Base-by-base conservation (phyloP, 1,140 invertebrate genomes). In the Drosophila tani region DNA sequence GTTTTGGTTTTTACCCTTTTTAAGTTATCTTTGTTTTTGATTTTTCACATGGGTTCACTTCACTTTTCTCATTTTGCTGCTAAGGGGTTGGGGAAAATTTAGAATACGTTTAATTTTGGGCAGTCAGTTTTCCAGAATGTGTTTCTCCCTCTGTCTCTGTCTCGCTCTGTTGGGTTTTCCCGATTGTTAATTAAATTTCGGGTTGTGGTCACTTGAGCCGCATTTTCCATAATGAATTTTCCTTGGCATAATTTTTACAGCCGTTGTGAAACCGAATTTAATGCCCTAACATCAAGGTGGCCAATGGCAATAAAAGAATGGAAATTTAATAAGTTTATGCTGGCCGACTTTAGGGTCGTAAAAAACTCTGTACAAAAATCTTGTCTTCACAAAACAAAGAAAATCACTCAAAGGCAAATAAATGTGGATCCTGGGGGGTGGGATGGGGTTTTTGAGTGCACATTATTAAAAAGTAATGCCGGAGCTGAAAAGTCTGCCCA, bases 381-480 rank as follows among this genome's bases (percentile, higher is more conserved):
- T 35, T 73, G 67, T 70, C 67, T 70, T 50, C 9, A 15, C 14
- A 68, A 84, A 85, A 87, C 79, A 87, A 87, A 83, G 67, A 77
- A 88, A 87, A 84, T 88, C 84, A 87, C 84, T 87, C 84, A 81
- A 76, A 70, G 68, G 62, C 57, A 71, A 85, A 75, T 50, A 64
- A 62, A 81, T 74, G 58, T 68, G 66, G 19, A 55, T 59, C 49
- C 38, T 53, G 38, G 45, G 24, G 8, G 14, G 7, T 0, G 40
- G 40, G 6, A 7, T 41, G 5, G 35, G 8, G 15, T 56, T 15
- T 11, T 14, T 32, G 56, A 59, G 65, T 59, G 58, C 57, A 68
- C 69, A 81, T 86, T 76, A 87, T 86, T 80, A 87, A 82, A 82
- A 87, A 86, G 67, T 86, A 86, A 86, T 82, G 79, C 75, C 67